Percentiles rank a stretch among this genome's conserved stretches.
Evolutionary conservation across 2,797 vertebrate species (phyloP).

Genomic region (Pagetopsis macropterus): DNA sequence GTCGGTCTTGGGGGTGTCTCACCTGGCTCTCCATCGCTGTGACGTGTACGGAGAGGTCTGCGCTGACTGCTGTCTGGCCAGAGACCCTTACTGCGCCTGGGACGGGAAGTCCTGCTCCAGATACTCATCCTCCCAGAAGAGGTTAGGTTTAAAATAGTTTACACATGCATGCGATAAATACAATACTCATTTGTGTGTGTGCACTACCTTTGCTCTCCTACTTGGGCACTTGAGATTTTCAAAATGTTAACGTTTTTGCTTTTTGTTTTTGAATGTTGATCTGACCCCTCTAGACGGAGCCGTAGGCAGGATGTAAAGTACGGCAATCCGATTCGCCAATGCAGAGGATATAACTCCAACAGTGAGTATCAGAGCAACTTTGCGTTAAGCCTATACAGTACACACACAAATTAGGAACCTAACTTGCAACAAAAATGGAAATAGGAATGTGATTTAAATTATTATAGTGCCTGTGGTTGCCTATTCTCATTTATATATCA

Average conservation of each 20-base stretch:
- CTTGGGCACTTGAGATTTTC: not conserved
- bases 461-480: not conserved
- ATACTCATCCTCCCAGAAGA: conserved; percentile 96
- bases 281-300: conserved; percentile 87
- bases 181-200: not conserved
- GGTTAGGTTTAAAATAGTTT: conserved; percentile 80
- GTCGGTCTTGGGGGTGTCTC: conserved; percentile 92
- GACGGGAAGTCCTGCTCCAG: conserved; percentile 97
- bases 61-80: conserved; percentile 96
- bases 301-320: conserved; percentile 96
- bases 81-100: conserved; percentile 99
- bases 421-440: not conserved
- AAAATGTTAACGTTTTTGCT: conserved; percentile 35
- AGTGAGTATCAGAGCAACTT: conserved; percentile 77
- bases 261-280: conserved; percentile 57
- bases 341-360: conserved; percentile 96
- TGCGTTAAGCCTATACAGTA: not conserved
- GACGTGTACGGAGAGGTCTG: conserved; percentile 95
- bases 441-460: not conserved
- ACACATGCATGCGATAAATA: not conserved
- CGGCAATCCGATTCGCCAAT: conserved; percentile 96
- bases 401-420: not conserved
- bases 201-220: not conserved
- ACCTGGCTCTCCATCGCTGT: conserved; percentile 96
- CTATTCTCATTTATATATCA: not conserved